Evolutionary conservation across 2,113 vertebrate genomes (phyloP), one percentile per base, ranked within the genome.

Genomic region (Gila orcuttii): DNA sequence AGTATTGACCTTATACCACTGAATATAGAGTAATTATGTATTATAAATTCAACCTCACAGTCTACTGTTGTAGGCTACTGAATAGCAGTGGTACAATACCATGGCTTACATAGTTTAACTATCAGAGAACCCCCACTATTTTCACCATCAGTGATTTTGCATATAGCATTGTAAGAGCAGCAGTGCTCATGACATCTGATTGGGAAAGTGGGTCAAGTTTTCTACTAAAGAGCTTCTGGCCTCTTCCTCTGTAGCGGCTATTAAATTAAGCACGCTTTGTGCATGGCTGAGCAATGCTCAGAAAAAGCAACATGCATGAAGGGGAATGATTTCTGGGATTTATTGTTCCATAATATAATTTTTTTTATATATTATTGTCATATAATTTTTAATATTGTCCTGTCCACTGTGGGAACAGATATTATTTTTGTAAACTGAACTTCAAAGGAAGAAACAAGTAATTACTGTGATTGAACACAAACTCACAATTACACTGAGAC

Each of bases 211-310:
- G 97, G 97, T 98, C 97, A 98, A 93, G 93, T 91, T 94, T 93
- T 93, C 90, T 89, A 89, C 94, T 95, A 95, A 95, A 91, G 92
- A 79, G 95, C 96, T 95, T 91, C 93, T 92, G 95, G 96, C 96
- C 95, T 94, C 92, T 92, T 95, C 95, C 95, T 96, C 95, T 95
- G 95, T 95, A 96, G 95, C 93, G 90, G 90, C 94, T 94, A 95
- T 96, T 97, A 96, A 95, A 97, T 98, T 97, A 97, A 95, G 95
- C 94, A 95, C 94, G 96, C 96, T 97, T 97, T 95, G 96, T 79
- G 96, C 96, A 95, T 92, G 92, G 88, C 90, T 85, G 92, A 94
- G 92, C 91, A 1, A 93, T 88, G 90, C 86, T 94, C 94, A 94
- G 93, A 93, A 57, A 66, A 79, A 79, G 6, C 28, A 33, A 52